Base-by-base conservation (phyloP, 2,888 invertebrate species). In the Liposcelis brunnea region DNA sequence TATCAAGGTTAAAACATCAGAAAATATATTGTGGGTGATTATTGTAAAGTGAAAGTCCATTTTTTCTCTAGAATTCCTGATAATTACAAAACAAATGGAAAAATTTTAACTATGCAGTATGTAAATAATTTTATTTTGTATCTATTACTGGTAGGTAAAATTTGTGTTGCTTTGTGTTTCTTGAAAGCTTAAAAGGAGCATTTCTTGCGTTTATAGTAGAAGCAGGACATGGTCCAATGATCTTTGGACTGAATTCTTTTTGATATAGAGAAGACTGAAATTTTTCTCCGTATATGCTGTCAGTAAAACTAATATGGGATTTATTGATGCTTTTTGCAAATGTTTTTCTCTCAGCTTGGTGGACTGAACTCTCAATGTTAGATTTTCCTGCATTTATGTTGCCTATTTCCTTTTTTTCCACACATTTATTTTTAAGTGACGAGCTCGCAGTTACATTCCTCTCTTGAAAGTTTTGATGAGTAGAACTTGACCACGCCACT, bases 161-260 rank as follows among this genome's bases (percentile, higher is more conserved):
- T 60, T 82, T 84, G 62, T 87, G 86, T 57, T 82, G 78, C 53
- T 77, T 80, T 10, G 86, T 82, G 60, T 87, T 83, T 50, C 85
- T 71, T 19, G 84, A 84, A 57, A 86, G 85, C 61, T 82, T 82
- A 63, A 79, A 87, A 14, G 81, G 81, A 47, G 82, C 77, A n/a
- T n/a, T n/a, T n/a, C n/a, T n/a, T n/a, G n/a, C n/a, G n/a, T n/a
- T n/a, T n/a, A n/a, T n/a, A n/a, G 50, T 74, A 31, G 82, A 72
- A 31, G 84, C 86, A 0, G 84, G 84, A 61, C 87, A 89, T 1
- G 83, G 79, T 44, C 83, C 81, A 52, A 76, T 77, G 44, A 70
- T 70, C 50, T 77, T 70, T 1, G 79, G 73, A 12, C 75, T 72
- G 57, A 74, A 86, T 61, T 87, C 86, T 52, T 75, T 80, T 59